Evolutionary conservation across 2,888 invertebrate species (phyloP), one percentile per base, ranked within the genome.

Genomic region (Tribolium freemani): DNA sequence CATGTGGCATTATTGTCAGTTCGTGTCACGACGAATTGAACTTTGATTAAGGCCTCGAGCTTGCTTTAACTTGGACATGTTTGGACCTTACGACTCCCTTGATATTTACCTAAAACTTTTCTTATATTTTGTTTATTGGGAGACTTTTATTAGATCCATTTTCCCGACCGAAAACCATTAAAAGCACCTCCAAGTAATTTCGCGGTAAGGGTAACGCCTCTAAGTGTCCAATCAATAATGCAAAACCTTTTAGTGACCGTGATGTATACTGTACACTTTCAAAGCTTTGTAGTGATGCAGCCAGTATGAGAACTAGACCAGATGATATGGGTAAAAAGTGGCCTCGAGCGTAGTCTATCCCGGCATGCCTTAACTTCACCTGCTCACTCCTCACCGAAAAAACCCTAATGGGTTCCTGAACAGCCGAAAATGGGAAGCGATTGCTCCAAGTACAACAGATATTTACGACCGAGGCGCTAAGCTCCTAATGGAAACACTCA

Each of bases 391-490:
- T 72, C 76, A 75, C 78, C 5, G 30, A 80, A 84, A 84, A 84
- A 83, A 83, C 80, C 77, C 78, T 83, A 84, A 84, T 82, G 84
- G 82, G 81, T 81, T 83, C 81, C 81, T 77, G 80, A 82, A 79
- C 81, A 57, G 60, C 60, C 60, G 26, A 60, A 68, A 69, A 44
- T 51, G 44, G 60, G 50, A 60, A 48, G 48, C 26, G 68, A 48
- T 53, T 51, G 58, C 44, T 54, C n/a, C 13, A 10, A 20, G 64
- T 64, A 54, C 64, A 64, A 54, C 64, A 53, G 45, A 13, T 63
- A 63, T 63, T 63, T 63, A 63, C 51, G 48, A 38, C 38, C 38
- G 38, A 38, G 26, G 21, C 16, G 46, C 11, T 26, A 6, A 26
- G 11, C 60, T 60, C 46, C 16, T 44, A 38, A 44, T 44, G 31